Base-by-base conservation (phyloP, 2,888 invertebrate genomes). In the Ecdyonurus torrentis region DNA sequence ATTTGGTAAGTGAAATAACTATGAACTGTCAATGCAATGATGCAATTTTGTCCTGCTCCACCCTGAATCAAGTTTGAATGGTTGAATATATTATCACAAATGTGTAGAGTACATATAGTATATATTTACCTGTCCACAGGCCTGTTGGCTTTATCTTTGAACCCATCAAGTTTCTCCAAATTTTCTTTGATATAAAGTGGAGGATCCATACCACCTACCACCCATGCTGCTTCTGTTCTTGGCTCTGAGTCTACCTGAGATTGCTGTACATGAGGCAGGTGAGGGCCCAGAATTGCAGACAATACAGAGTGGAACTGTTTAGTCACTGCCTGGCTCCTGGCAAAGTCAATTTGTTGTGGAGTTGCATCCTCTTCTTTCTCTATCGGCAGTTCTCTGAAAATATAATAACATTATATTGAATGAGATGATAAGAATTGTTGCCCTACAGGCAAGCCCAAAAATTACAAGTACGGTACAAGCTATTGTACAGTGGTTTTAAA, bases 171-270 rank as follows among this genome's bases (percentile, higher is more conserved):
- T 71, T 59, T 76, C 71, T 66, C 72, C 64, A 79, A 77, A 67
- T 74, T 73, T 65, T 75, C 76, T 1, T 76, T 69, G 0, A 79
- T 72, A 52, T 68, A 70, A 55, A 73, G 70, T 1, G 84, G 79
- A 0, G 84, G 80, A 65, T 82, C 73, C 67, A 87, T 81, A 61
- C 89, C 89, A 61, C 91, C 91, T 52, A 83, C 81, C 70, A 81
- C 81, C 95, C 95, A 96, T 74, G 88, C 90, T 24, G 92, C 87
- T 77, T 92, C 89, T 68, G 90, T 79, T 22, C 89, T 79, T 2
- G 94, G 89, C 66, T 87, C 81, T 69, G 82, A 78, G 73, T 93
- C 92, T 37, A 87, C 74, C 78, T 85, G 83, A 62, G 79, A 72
- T 63, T 82, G 77, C 50, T 80, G 69, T 67, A 90, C 77, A 75